A percentile compares a stretch with the other conserved stretches of the same genome.
These are phyloP conservation scores for Antheraea pernyi DNA, from an alignment of 1,140 invertebrate species.

Conservation along the genomic window DNA sequence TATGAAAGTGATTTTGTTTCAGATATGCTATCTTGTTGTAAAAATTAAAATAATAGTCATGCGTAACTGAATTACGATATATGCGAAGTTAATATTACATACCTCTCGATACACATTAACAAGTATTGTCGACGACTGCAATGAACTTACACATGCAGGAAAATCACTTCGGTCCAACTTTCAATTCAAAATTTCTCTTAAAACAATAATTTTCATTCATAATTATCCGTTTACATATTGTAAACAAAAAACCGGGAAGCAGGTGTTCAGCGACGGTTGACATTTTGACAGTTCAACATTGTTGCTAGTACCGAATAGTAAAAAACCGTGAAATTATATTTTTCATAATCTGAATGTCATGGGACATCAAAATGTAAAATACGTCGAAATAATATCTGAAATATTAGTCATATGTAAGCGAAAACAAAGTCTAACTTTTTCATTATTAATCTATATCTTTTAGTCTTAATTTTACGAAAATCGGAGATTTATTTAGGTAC, in stretches of 20 bases:
- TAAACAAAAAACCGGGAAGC: slow-evolving; percentile 46
- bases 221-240: slow-evolving; percentile 31
- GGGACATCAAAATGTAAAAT: too few species aligned
- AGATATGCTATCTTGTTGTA: not conserved
- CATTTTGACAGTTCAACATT: slow-evolving; percentile 29
- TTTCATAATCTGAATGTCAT: not conserved
- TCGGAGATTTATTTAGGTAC: too few species aligned
- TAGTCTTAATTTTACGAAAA: too few species aligned
- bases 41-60: not conserved
- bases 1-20: too few species aligned
- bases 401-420: too few species aligned
- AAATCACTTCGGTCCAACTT: not conserved
- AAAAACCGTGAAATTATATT: not conserved
- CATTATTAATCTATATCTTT: too few species aligned
- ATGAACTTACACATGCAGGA: not conserved
- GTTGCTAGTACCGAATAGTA: slow-evolving; percentile 17
- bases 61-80: not conserved
- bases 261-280: slow-evolving; percentile 41
- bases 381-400: too few species aligned
- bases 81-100: not conserved
- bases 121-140: not conserved
- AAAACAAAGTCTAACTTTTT: too few species aligned
- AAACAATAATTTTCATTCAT: slow-evolving; percentile 42
- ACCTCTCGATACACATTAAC: not conserved
- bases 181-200: slow-evolving; percentile 15